These are phyloP conservation scores for Potamarius usumacintae DNA, from an alignment of 2,113 vertebrate genomes.

Conservation along the genomic window DNA sequence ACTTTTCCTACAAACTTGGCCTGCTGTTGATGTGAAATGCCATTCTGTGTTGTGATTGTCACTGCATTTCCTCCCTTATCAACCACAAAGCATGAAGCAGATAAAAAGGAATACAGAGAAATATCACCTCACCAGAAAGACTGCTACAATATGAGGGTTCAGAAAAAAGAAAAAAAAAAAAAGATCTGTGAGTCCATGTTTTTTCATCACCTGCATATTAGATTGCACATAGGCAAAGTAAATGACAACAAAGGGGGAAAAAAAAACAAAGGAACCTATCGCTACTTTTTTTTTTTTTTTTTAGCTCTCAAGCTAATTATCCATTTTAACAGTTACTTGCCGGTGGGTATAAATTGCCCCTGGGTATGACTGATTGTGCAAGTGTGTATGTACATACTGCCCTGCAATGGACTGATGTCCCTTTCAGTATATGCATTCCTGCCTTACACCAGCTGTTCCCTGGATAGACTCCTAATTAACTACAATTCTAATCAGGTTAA, in stretches of 20 bases:
- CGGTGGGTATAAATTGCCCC: neutral
- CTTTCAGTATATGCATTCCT: neutral
- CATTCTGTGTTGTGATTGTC: slow-evolving; percentile 32
- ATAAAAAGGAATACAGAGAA: slow-evolving; percentile 21
- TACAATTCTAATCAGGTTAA: neutral
- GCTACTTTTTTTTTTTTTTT: neutral
- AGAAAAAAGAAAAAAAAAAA: neutral
- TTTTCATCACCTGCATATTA: slow-evolving; percentile 9
- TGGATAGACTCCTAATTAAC: neutral
- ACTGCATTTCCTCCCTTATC: slow-evolving; percentile 41
- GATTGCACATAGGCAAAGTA: neutral
- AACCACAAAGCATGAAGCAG: slow-evolving; percentile 5
- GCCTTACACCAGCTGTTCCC: neutral
- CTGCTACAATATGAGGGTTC: neutral
- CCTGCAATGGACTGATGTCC: neutral
- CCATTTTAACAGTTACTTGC: neutral
- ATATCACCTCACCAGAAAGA: neutral
- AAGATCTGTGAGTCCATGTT: neutral
- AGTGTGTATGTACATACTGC: neutral
- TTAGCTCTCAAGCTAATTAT: neutral
- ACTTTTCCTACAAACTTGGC: slow-evolving; percentile 33
- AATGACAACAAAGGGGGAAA: neutral
- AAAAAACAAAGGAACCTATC: neutral
- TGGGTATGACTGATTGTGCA: neutral
- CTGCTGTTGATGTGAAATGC: slow-evolving; percentile 47